These are phyloP conservation scores for Tetragnatha versicolor DNA, from an alignment of 1,140 invertebrate genomes.

Conservation along the genomic window DNA sequence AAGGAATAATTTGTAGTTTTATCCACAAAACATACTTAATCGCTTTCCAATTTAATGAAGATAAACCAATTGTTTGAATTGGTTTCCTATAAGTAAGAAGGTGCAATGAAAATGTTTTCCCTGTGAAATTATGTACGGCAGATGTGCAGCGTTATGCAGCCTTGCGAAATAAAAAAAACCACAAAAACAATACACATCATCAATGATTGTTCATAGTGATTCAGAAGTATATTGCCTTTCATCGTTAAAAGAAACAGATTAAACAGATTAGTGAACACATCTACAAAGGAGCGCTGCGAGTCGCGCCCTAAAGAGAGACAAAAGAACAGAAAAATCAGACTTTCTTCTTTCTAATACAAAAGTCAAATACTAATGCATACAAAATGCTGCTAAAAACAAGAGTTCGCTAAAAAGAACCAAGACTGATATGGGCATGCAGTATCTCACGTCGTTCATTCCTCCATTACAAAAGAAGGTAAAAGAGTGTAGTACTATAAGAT, in stretches of 20 bases:
- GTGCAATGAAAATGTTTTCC: too few species aligned
- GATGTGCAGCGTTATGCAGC: constrained; percentile 45
- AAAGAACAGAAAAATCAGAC: constrained; percentile 11
- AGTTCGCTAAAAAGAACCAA: neutral
- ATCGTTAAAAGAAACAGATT: neutral
- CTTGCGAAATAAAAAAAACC: constrained; percentile 27
- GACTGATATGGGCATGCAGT: neutral
- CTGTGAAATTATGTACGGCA: too few species aligned
- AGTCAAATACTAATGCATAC: constrained; percentile 12
- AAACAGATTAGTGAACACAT: constrained; percentile 1
- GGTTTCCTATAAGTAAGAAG: too few species aligned
- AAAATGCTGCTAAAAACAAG: constrained; percentile 29
- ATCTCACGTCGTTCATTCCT: neutral
- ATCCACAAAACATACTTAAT: too few species aligned
- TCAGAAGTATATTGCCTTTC: constrained; percentile 19
- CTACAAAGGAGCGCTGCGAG: neutral
- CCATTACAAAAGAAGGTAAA: constrained; percentile 18
- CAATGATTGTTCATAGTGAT: constrained; percentile 13
- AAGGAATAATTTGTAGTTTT: too few species aligned
- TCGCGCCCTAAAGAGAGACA: neutral
- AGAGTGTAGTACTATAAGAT: neutral
- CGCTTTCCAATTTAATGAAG: too few species aligned
- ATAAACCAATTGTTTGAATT: too few species aligned
- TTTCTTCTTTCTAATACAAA: neutral
- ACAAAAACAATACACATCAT: constrained; percentile 8